Evolutionary conservation across 2,113 vertebrate genomes (phyloP).

Genomic region (Rhea americana): DNA sequence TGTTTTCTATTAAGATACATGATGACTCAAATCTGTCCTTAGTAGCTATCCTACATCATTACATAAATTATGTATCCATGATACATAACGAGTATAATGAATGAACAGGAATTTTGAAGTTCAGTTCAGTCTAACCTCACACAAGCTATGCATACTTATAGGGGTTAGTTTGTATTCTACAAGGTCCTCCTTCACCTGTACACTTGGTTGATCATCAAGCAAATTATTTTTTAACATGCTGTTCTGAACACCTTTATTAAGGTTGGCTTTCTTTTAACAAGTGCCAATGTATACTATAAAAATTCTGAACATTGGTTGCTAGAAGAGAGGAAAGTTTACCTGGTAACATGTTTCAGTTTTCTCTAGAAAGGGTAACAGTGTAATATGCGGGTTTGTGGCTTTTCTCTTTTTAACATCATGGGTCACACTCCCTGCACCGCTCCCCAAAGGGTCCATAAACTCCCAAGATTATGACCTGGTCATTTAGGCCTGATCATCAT

Average conservation of each 20-base stretch:
- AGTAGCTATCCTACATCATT: not conserved
- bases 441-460: not conserved
- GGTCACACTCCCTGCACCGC: not conserved
- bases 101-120: not conserved
- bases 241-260: not conserved
- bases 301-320: not conserved
- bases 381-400: not conserved
- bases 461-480: not conserved
- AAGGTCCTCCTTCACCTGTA: not conserved
- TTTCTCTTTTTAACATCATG: not conserved
- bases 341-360: not conserved
- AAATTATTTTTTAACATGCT: not conserved
- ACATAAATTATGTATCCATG: fast-evolving
- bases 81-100: not conserved
- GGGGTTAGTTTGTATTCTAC: not conserved
- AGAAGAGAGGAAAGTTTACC: not conserved
- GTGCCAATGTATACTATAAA: not conserved
- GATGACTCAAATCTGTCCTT: not conserved
- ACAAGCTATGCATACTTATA: not conserved
- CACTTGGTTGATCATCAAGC: not conserved
- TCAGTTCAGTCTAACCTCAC: not conserved
- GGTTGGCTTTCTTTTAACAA: not conserved
- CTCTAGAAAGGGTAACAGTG: not conserved
- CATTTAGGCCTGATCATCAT: fast-evolving
- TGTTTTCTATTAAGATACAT: not conserved